Evolutionary conservation across 2,797 vertebrate species (phyloP).

Genomic region (Enteromius fasciolatus): DNA sequence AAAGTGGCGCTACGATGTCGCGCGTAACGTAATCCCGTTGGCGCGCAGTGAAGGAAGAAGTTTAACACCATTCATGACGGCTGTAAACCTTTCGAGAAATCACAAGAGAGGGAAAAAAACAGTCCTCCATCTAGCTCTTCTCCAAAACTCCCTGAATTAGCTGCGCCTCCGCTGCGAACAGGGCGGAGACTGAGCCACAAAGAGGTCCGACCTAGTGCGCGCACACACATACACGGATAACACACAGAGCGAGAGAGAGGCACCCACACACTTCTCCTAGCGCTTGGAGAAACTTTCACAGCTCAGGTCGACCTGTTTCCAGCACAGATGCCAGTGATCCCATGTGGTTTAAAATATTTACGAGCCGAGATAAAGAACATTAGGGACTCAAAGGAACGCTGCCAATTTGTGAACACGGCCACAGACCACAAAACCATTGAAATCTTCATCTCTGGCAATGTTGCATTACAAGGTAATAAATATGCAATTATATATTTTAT

Average conservation of each 20-base stretch:
- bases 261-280: conserved; percentile 8
- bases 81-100: conserved; percentile 56
- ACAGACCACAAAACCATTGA: conserved; percentile 22
- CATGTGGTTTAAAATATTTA: conserved; percentile 28
- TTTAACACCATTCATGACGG: conserved; percentile 71
- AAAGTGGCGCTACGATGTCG: conserved; percentile 60
- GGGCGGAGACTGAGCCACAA: conserved; percentile 76
- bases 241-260: conserved; percentile 23
- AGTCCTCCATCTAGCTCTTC: conserved; percentile 68
- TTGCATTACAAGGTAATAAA: neutral
- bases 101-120: conserved; percentile 59
- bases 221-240: conserved; percentile 61
- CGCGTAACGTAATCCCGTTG: conserved; percentile 68
- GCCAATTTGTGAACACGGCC: conserved; percentile 14
- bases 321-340: conserved; percentile 32
- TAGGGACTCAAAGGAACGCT: neutral
- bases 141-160: conserved; percentile 70
- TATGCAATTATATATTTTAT: neutral
- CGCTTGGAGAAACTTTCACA: conserved; percentile 47
- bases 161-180: conserved; percentile 74
- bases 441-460: neutral
- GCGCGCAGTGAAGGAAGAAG: conserved; percentile 60
- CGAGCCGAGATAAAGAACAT: conserved; percentile 28
- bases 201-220: conserved; percentile 78
- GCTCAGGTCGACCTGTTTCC: conserved; percentile 54